phyloP scores from a whole-genome alignment of 2,797 vertebrate genomes.

The Urocyon cinereoargenteus region DNA sequence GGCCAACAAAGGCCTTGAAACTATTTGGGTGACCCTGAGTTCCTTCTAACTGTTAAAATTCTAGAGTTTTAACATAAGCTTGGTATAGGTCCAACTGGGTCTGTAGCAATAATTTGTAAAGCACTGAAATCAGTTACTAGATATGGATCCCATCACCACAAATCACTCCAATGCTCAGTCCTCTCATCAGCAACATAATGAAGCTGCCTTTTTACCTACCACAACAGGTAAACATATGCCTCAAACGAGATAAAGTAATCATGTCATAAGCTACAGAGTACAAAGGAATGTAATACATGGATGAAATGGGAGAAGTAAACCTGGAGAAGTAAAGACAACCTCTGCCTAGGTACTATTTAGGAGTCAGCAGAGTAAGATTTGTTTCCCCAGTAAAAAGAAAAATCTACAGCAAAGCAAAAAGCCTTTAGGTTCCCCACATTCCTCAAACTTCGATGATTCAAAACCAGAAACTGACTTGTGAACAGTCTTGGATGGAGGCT shows the following conservation, averaged over 20 bases:
- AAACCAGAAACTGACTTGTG: neutral
- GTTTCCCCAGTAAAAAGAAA: neutral
- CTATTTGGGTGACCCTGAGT: neutral
- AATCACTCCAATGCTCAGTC: neutral
- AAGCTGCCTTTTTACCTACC: neutral
- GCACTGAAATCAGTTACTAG: neutral
- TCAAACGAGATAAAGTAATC: neutral
- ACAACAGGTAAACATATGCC: no score
- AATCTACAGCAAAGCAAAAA: slow-evolving; percentile 3
- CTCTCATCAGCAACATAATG: neutral
- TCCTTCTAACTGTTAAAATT: neutral
- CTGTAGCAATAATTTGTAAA: neutral
- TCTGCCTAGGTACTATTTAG: neutral
- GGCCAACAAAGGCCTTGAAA: neutral
- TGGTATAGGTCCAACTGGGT: neutral
- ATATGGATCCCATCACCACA: neutral
- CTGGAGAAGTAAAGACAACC: neutral
- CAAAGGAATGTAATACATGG: neutral
- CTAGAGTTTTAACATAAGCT: neutral
- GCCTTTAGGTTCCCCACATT: neutral
- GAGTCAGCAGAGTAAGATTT: neutral
- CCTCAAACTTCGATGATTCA: neutral
- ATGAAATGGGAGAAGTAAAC: neutral
- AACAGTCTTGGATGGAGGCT: neutral
- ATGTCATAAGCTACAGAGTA: neutral